Base-by-base conservation (phyloP, 2,888 invertebrate species). In the Eilema sororculum region DNA sequence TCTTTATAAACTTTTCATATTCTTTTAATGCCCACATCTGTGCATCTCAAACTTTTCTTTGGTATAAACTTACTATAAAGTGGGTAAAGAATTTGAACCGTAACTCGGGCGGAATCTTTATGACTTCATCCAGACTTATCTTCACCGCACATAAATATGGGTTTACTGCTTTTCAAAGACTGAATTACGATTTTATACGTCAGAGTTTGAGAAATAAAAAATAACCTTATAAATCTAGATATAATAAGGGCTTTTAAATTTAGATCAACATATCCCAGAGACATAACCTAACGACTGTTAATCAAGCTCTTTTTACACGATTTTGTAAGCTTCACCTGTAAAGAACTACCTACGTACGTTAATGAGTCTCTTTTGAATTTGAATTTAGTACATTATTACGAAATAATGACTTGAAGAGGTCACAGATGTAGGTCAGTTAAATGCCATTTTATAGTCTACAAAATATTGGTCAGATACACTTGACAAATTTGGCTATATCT, bases 71-170 rank as follows among this genome's bases (percentile, higher is more conserved):
- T 37, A 61, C 33, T 20, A 37, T 61, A 22, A 25, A 61, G 61
- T 61, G 30, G 33, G 33, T 22, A 37, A 61, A 41, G 24, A 63
- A 22, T 41, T 63, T 63, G 63, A 46, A 41, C 46, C 41, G 63
- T 41, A 22, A 33, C 13, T 58, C 58, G 9, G 60, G 30, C 16
- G 13, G 33, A 61, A 33, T 33, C 22, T 61, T 61, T 60, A 58
- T 24, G 58, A 58, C 24, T 25, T 58, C 12, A 58, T 6, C 58
- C 58, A 25, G 52, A 25, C 16, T 25, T 58, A 16, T 25, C 25
- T 58, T 58, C 24, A 25, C 58, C 16, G 16, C 24, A 25, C 16
- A 58, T 25, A 16, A 58, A 28, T 58, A 58, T 25, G 25, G 4
- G 13, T 58, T 24, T 58, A 58, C 25, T 25, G 25, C 58, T 25